Base-by-base conservation (phyloP, 2,797 vertebrate species). In the Enoplosus armatus region DNA sequence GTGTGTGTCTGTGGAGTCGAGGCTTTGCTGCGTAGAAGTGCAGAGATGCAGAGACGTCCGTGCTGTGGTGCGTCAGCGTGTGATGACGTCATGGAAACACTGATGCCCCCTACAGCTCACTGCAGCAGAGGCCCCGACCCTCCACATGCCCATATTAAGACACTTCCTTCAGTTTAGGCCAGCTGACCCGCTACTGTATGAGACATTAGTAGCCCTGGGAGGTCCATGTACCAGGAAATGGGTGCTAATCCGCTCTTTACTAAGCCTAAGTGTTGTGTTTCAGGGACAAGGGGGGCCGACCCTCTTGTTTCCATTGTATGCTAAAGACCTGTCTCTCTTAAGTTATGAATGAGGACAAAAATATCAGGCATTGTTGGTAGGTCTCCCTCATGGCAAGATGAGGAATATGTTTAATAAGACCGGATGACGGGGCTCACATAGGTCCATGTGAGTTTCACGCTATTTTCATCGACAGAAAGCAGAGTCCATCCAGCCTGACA, bases 41-140 rank as follows among this genome's bases (percentile, higher is more conserved):
- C 66, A 48, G 77, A 78, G 68, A 63, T 76, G 66, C 67, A 69
- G 71, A 84, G 68, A 63, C 69, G 53, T 67, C 58, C 5, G 6
- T n/a, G 75, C 56, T 82, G 11, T n/a, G 69, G 81, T 76, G 79
- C 33, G 48, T 91, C 91, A 90, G 80, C 39, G 24, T 79, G 51
- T 53, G 3, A 35, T 90, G 89, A 95, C 88, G 63, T 95, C 93
- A 95, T 69, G 90, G 95, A 95, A 96, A 95, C 85, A 88, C 75
- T 87, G 84, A 83, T 68, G 82, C 87, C 83, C 69, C 86, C 75
- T 78, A 35, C 80, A 70, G 78, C 55, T 62, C 26, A 16, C 75
- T 74, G 63, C 79, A 54, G 80, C 61, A 31, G 67, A 76, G 85
- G 55, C 79, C 77, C 48, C 5, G 51, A 45, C 62, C 85, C 43